Conservation (phyloP, 2,888 invertebrate species). For the Amiota communis region DNA sequence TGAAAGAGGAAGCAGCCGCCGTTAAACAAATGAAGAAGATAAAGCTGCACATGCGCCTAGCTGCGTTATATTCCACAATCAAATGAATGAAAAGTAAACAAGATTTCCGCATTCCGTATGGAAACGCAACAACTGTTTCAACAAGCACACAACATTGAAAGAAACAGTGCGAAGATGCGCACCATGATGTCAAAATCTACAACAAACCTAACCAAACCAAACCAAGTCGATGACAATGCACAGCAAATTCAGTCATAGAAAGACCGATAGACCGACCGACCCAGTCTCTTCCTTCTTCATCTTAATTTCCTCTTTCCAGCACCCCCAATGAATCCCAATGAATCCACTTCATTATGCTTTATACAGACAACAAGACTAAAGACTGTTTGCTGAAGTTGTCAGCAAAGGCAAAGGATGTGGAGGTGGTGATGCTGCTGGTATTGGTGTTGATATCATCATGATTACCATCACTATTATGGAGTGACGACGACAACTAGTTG, state of each 20-base stretch:
- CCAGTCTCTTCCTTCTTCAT: too few relatives aligned
- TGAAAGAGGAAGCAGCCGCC: not conserved
- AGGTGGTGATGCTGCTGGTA: not conserved
- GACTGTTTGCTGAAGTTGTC: too few relatives aligned
- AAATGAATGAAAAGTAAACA: constrained; percentile 45
- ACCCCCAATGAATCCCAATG: too few relatives aligned
- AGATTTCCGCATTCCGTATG: constrained; percentile 61
- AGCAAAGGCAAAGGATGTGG: too few relatives aligned
- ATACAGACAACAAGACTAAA: too few relatives aligned
- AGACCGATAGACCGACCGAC: too few relatives aligned
- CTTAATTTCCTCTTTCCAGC: not conserved
- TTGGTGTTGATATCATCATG: not conserved
- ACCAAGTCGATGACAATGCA: not conserved
- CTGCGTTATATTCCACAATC: constrained; percentile 15
- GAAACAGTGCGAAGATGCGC: constrained; percentile 50
- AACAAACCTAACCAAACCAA: constrained; percentile 30
- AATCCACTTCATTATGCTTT: too few relatives aligned
- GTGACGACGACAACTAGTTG: not conserved
- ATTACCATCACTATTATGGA: not conserved
- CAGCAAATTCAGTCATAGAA: not conserved
- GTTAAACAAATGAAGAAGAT: constrained; percentile 1
- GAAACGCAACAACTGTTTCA: constrained; percentile 39
- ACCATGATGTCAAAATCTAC: constrained; percentile 33
- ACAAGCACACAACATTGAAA: constrained; percentile 44
- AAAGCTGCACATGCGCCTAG: not conserved